A percentile compares a stretch with the other conserved stretches of the same genome.
Evolutionary conservation across 2,888 invertebrate genomes (phyloP).

Genomic region (Plebejus anna): DNA sequence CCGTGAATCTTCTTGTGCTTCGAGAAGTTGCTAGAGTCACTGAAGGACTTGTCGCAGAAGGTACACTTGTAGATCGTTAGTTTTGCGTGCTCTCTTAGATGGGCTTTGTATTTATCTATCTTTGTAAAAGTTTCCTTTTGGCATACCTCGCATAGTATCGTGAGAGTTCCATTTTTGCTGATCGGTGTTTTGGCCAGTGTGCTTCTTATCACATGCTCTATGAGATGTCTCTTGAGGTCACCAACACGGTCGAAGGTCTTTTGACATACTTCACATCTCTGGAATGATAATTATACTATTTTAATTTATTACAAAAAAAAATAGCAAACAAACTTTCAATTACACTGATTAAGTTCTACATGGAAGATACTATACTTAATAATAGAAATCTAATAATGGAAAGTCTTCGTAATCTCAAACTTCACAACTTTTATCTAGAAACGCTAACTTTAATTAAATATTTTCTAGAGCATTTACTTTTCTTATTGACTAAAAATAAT

Average conservation of each 20-base stretch:
- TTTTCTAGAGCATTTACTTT: background rate
- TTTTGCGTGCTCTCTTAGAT: conserved; percentile 70
- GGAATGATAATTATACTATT: conserved; percentile 32
- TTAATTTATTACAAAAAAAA: background rate
- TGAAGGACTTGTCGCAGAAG: conserved; percentile 71
- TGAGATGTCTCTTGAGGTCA: conserved; percentile 71
- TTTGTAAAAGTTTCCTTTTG: conserved; percentile 55
- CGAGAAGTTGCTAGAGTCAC: conserved; percentile 74
- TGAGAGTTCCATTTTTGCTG: conserved; percentile 53
- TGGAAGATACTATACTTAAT: too few relatives aligned
- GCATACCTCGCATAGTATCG: conserved; percentile 65
- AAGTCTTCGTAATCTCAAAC: too few relatives aligned
- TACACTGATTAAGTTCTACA: too few relatives aligned
- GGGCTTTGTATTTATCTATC: conserved; percentile 69
- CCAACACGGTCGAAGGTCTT: conserved; percentile 67
- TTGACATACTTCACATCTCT: conserved; percentile 65
- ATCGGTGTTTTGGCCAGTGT: conserved; percentile 64
- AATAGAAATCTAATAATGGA: too few relatives aligned
- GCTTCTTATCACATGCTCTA: conserved; percentile 68
- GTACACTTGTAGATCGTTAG: conserved; percentile 71
- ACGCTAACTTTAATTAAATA: background rate
- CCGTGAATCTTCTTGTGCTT: conserved; percentile 76
- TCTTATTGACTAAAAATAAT: background rate
- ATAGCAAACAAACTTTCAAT: background rate
- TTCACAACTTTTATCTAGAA: background rate